These are phyloP conservation scores for Drosophila algonquin DNA, from an alignment of 2,888 invertebrate genomes.

Conservation along the genomic window DNA sequence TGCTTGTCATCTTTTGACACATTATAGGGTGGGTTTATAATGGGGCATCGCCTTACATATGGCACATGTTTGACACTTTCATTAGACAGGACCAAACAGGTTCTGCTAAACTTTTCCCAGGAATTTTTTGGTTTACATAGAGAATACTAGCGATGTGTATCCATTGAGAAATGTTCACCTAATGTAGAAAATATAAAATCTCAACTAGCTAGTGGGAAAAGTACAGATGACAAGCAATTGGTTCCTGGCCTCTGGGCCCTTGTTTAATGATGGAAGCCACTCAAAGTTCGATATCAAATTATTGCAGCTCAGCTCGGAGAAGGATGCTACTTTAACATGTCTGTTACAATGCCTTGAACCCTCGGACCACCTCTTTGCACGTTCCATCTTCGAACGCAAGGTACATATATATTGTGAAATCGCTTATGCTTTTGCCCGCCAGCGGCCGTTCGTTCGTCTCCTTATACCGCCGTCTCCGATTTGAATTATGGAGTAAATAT, in stretches of 20 bases:
- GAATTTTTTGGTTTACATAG: not conserved
- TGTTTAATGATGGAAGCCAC: conserved; percentile 39
- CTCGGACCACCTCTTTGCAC: too few species aligned
- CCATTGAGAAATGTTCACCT: too few species aligned
- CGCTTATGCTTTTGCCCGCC: too few species aligned
- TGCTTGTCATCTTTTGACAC: too few species aligned
- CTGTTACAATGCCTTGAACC: too few species aligned
- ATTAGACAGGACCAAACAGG: conserved; percentile 10
- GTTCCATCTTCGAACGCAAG: not conserved
- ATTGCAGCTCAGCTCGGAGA: conserved; percentile 31
- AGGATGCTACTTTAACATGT: too few species aligned
- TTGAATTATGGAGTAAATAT: too few species aligned
- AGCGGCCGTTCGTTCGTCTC: too few species aligned
- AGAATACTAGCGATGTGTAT: not conserved
- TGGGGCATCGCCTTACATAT: not conserved
- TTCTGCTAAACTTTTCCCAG: not conserved
- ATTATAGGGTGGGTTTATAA: conserved; percentile 6
- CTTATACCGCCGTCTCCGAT: too few species aligned
- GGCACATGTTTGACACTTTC: not conserved
- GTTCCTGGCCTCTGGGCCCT: not conserved
- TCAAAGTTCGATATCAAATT: conserved; percentile 60
- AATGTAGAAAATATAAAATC: not conserved
- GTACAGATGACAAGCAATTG: not conserved
- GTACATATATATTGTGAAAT: too few species aligned
- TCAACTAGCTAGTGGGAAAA: conserved; percentile 7